Conservation (phyloP, 2,797 vertebrate genomes). For the Erpetoichthys calabaricus region DNA sequence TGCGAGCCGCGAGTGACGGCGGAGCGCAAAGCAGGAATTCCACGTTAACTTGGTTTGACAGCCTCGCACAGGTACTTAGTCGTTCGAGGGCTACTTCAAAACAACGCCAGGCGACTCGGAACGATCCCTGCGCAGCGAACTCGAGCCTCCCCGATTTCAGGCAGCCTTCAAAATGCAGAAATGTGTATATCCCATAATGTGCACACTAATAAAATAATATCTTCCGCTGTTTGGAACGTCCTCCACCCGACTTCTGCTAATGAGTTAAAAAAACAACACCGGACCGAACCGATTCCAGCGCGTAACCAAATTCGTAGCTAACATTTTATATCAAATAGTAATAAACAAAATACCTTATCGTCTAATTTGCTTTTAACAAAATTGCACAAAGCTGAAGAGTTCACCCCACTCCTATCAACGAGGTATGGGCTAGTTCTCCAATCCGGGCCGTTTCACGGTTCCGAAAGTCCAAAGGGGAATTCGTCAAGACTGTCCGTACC, state of each 20-base stretch:
- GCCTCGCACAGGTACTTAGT: too few relatives aligned
- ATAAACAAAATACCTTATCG: slow-evolving; percentile 52
- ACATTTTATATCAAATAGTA: slow-evolving; percentile 47
- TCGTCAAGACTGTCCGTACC: slow-evolving; percentile 61
- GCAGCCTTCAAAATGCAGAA: slow-evolving; percentile 31
- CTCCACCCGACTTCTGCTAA: slow-evolving; percentile 23
- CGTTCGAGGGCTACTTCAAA: slow-evolving; percentile 18
- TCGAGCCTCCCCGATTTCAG: slow-evolving; percentile 33
- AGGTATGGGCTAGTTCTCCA: slow-evolving; percentile 44
- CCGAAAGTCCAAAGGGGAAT: slow-evolving; percentile 54
- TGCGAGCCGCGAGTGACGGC: too few relatives aligned
- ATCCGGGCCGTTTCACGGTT: slow-evolving; percentile 59
- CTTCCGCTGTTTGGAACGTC: slow-evolving; percentile 33
- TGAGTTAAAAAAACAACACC: slow-evolving; percentile 29
- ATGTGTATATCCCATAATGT: slow-evolving; percentile 39
- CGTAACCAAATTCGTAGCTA: slow-evolving; percentile 38
- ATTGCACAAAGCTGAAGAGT: slow-evolving; percentile 32
- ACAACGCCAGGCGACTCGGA: slow-evolving; percentile 22
- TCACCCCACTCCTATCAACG: slow-evolving; percentile 38
- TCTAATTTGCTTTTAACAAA: slow-evolving; percentile 39
- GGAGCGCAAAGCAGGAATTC: too few relatives aligned
- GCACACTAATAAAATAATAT: slow-evolving; percentile 21
- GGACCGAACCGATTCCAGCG: slow-evolving; percentile 32
- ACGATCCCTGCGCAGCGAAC: slow-evolving; percentile 41
- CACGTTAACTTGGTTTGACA: too few relatives aligned